Conservation (phyloP, 2,113 vertebrate species). For the Hippocampus zosterae region DNA sequence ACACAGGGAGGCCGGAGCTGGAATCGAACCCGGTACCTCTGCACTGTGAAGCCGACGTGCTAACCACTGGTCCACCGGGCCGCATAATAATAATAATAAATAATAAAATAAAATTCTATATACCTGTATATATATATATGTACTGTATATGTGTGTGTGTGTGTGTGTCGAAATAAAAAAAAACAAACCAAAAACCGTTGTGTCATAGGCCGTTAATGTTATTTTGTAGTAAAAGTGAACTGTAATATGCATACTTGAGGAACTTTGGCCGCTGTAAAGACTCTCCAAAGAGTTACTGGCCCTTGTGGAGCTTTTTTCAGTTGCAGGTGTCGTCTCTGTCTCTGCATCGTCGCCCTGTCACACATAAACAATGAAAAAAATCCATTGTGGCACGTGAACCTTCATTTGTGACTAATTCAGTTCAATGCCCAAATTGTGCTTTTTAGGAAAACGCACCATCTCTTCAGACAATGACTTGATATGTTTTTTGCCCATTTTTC, state of each 20-base stretch:
- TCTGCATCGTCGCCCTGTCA: constrained; percentile 79
- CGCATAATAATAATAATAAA: no score
- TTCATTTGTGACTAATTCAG: neutral
- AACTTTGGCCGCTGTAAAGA: constrained; percentile 84
- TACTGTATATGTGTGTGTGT: no score
- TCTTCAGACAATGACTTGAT: constrained; percentile 84
- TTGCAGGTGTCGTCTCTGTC: constrained; percentile 55
- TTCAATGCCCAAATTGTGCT: neutral
- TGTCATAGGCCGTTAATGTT: neutral
- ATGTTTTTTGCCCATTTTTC: constrained; percentile 87
- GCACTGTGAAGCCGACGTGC: no score
- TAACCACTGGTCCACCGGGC: no score
- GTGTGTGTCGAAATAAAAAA: no score
- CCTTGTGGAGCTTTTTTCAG: constrained; percentile 73
- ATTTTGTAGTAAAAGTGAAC: neutral
- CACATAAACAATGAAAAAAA: neutral
- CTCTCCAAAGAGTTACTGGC: constrained; percentile 87
- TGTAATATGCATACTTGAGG: constrained; percentile 80
- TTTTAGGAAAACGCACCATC: constrained; percentile 67
- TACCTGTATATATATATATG: no score
- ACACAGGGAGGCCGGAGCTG: no score
- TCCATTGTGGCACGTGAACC: neutral
- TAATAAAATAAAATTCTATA: no score
- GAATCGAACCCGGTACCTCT: no score
- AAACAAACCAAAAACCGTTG: no score